Evolutionary conservation across 64 coral and sea anemone species (phyloP), one percentile per base, ranked within the genome.

Genomic region (Porites lutea): DNA sequence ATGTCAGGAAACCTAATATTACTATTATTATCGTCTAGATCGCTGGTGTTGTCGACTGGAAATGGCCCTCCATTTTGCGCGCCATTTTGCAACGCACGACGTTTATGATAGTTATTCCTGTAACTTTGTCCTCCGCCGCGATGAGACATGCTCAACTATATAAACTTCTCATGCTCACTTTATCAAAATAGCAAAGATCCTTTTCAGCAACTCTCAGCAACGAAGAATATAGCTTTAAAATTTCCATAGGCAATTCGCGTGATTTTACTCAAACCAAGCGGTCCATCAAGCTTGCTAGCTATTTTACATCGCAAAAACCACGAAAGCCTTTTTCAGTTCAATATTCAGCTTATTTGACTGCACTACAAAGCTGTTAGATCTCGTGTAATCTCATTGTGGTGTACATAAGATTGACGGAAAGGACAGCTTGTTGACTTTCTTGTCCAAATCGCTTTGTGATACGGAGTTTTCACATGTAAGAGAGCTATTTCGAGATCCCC

Each of bases 131-230:
- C 73, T 50, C 15, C 13, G 16, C 48, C 81, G 8, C 62, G 81
- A 84, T 84, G 52, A 84, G 81, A 84, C 81, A 84, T 84, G 15
- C 45, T 84, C 69, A 67, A 84, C 4, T 69, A 10, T 47, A 47
- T 48, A 16, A 64, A 84, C 13, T 64, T 51, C 13, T 46, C 81
- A 68, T 84, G 47, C 65, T 64, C 65, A 64, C 47, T 68, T 57
- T 48, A 69, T 68, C 43, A 8, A 68, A 46, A 51, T 22, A 52
- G 21, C 46, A 48, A 84, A 48, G 59, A 51, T 68, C 61, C 62
- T 13, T 84, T 16, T 49, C 2, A 51, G 45, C 52, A 1, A 51
- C 61, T 84, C 44, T 49, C 2, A 51, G 45, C 52, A 1, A 51
- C 61, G 43, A 84, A 63, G 16, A 84, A 68, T 78, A 52, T 37